phyloP scores from a whole-genome alignment of 35 echinoderm and acorn worm genomes.

The Stichopus chloronotus region DNA sequence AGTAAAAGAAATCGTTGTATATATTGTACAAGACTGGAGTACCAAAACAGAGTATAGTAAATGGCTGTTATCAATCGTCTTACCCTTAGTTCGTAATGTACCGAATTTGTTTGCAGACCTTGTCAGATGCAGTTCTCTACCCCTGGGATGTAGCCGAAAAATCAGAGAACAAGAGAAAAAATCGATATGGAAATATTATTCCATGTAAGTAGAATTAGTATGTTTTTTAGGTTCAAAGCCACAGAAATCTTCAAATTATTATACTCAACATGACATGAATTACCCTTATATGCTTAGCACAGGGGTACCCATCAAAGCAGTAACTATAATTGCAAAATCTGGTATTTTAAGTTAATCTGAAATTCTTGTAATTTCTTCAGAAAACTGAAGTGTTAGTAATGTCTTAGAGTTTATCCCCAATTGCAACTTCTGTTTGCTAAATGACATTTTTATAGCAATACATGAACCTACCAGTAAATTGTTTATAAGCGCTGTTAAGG shows the following conservation, averaged over 20 bases:
- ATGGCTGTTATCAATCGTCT: neutral
- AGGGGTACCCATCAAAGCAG: neutral
- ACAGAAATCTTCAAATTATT: neutral
- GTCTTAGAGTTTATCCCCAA: neutral
- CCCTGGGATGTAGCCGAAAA: conserved; percentile 71
- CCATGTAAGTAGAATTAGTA: conserved; percentile 70
- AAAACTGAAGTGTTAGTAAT: neutral
- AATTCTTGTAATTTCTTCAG: neutral
- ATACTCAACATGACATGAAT: neutral
- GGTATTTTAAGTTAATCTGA: neutral
- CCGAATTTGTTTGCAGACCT: conserved; percentile 8
- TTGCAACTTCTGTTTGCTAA: too few relatives aligned
- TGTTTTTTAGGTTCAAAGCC: neutral
- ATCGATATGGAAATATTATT: conserved; percentile 88
- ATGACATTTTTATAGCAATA: too few relatives aligned
- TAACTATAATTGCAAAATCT: neutral
- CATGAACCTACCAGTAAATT: too few relatives aligned
- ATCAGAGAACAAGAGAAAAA: conserved; percentile 75
- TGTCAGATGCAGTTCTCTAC: conserved; percentile 50
- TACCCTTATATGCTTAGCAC: neutral
- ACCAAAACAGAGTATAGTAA: neutral
- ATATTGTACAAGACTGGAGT: neutral
- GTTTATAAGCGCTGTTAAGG: too few relatives aligned
- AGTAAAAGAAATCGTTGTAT: too few relatives aligned
- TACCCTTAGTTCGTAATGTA: neutral